phyloP scores from a whole-genome alignment of 2,113 vertebrate genomes.

The Nanger granti region DNA sequence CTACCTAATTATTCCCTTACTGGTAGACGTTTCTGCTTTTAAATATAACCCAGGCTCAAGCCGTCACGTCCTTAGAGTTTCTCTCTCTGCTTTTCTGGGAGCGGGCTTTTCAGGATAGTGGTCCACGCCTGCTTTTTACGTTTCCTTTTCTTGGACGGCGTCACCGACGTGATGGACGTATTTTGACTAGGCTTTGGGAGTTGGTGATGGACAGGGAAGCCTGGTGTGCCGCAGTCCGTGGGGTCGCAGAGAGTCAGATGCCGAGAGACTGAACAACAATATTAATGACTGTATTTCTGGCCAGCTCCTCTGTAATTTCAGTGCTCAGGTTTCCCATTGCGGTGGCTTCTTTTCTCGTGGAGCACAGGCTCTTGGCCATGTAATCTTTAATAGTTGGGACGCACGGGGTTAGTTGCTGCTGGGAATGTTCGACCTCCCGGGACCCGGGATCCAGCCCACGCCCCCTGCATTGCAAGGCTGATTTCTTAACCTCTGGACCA shows the following conservation, averaged over 20 bases:
- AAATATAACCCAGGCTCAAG: background rate
- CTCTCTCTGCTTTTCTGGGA: background rate
- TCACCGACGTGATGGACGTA: rapidly evolving
- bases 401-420: rapidly evolving
- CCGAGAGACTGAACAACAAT: background rate
- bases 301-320: background rate
- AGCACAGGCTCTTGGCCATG: background rate
- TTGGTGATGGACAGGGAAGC: background rate
- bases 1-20: background rate
- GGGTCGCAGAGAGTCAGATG: background rate
- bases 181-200: background rate
- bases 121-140: rapidly evolving
- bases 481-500: background rate
- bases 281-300: background rate
- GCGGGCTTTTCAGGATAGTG: too few relatives aligned
- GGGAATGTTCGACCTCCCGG: background rate
- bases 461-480: background rate
- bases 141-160: background rate
- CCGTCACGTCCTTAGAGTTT: rapidly evolving
- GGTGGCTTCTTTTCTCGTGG: background rate
- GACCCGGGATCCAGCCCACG: rapidly evolving
- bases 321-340: background rate
- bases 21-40: background rate
- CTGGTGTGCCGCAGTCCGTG: background rate
- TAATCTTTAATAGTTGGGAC: background rate